Base-by-base conservation (phyloP, 2,888 invertebrate species). In the Scaptomyza parva region DNA sequence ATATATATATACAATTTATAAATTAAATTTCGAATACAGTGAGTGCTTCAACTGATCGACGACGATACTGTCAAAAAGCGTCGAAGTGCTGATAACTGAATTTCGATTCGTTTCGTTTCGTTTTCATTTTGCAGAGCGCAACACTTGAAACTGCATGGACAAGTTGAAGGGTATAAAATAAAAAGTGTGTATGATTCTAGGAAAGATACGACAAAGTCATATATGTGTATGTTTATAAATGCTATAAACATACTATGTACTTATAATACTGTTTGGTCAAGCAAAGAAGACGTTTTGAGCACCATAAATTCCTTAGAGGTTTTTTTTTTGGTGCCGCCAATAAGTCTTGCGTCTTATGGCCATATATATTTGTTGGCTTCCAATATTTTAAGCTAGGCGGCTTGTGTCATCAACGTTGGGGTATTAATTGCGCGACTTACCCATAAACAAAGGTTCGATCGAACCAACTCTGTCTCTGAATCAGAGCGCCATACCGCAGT, bases 281-380 rank as follows among this genome's bases (percentile, higher is more conserved):
- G 65, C 64, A 73, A 64, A 37, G 20, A 28, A 58, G 57, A 77
- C n/a, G n/a, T n/a, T 59, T 65, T 53, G 39, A 43, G 51, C 48
- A 59, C 77, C 59, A 79, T 80, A 77, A 77, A 73, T 80, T 73
- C 78, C 72, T 63, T 57, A 53, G 61, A n/a, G n/a, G n/a, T n/a
- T n/a, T n/a, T n/a, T n/a, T 64, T 37, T 37, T 37, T 60, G 63
- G 39, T 44, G 69, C 81, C 81, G 85, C 78, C 81, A 61, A 62
- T 86, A 82, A 87, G 88, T 70, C 83, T 76, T 69, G 51, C 18
- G 86, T 63, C 83, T 79, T 83, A 83, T 64, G 62, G 51, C 52
- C 73, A 68, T 82, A 86, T 81, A 77, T 88, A 60, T 65, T 65
- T 50, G 44, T 65, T 65, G 48, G 40, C 28, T 12, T 45, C 52